Evolutionary conservation across 2,888 invertebrate genomes (phyloP), one percentile per base, ranked within the genome.

Genomic region (Nomada hirtipes): DNA sequence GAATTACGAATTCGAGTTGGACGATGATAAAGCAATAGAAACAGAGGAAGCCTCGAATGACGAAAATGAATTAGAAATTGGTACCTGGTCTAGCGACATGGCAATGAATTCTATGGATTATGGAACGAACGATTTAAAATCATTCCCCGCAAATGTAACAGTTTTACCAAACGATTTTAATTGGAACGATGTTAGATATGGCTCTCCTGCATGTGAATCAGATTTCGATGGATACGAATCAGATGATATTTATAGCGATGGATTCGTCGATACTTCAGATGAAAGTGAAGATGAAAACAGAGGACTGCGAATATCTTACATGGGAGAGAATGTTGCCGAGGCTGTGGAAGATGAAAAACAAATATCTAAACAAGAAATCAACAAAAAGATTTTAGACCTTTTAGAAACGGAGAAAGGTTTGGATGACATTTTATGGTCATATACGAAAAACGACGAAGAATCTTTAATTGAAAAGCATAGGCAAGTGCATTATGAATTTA

Each of bases 11-110:
- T n/a, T 53, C 23, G 55, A 76, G 20, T 44, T 36, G 15, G 72
- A 67, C 7, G 52, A 74, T 42, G 57, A 44, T 10, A 60, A 52
- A 23, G 42, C 44, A 29, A 59, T 50, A n/a, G 69, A 70, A 65
- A 60, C 50, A 9, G 74, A 77, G 7, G 29, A 85, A 52, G 50
- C 53, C 4, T 67, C 72, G 23, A 79, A 72, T 10, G 68, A 74
- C 20, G 80, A 87, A n/a, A 82, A 86, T 13, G 96, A 96, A 89
- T 95, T 98, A 91, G 98, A 98, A 93, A 98, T 98, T 65, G 98
- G 98, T 11, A 98, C 97, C 0, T 98, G 98, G 98, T 97, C 97
- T 0, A 98, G 98, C 92, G 98, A 98, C 71, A 98, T 98, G 98
- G 97, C 97, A 0, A 90, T 91, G 53, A 88, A 88, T 42, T 87